Evolutionary conservation across 2,888 invertebrate genomes (phyloP).

Genomic region (Lathronympha strigana): DNA sequence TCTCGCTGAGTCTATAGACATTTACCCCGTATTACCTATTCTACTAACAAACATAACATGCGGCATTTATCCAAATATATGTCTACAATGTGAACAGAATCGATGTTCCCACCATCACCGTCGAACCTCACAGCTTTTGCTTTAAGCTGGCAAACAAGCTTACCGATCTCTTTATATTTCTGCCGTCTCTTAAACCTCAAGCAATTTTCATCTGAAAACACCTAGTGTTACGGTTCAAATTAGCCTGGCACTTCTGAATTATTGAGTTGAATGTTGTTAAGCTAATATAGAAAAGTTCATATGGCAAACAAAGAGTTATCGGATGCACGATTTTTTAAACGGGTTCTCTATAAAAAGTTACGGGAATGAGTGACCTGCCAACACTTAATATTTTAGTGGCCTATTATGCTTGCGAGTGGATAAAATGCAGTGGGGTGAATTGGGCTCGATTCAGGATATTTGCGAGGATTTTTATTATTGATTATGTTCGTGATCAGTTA

Average conservation of each 20-base stretch:
- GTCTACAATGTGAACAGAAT: conserved; percentile 59
- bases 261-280: conserved; percentile 64
- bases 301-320: conserved; percentile 64
- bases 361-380: conserved; percentile 47
- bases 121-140: conserved; percentile 60
- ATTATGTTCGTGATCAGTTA: background rate
- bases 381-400: conserved; percentile 40
- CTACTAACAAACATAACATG: background rate
- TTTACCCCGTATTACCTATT: background rate
- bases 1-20: too few relatives aligned
- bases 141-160: conserved; percentile 62
- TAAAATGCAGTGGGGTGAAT: conserved; percentile 20
- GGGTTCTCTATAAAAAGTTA: conserved; percentile 60
- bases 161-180: conserved; percentile 63
- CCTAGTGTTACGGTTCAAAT: conserved; percentile 30
- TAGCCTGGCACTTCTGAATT: conserved; percentile 18
- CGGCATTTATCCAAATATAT: background rate
- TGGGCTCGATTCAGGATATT: background rate
- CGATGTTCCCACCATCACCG: conserved; percentile 68
- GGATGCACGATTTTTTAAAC: conserved; percentile 70
- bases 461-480: conserved; percentile 2
- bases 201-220: conserved; percentile 39
- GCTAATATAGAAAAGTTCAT: conserved; percentile 60
- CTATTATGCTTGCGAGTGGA: conserved; percentile 29
- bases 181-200: conserved; percentile 44